phyloP scores from a whole-genome alignment of 2,888 invertebrate species.

The Lucinisca nassula region DNA sequence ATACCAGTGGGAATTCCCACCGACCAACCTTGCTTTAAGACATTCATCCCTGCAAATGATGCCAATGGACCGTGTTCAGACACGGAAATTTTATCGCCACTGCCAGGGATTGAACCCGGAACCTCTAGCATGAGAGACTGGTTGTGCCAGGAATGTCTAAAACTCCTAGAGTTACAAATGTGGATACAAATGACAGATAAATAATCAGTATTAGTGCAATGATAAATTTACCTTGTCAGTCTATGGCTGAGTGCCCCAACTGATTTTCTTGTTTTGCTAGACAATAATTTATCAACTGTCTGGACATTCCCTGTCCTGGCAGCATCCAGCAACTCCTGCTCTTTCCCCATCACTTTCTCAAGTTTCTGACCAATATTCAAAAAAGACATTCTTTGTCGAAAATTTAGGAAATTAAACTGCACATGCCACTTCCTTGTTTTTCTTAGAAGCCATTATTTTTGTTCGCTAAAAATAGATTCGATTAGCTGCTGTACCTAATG shows the following conservation, averaged over 20 bases:
- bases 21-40: too few relatives aligned
- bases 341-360: slow-evolving; percentile 94
- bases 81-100: too few relatives aligned
- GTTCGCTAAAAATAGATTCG: neutral
- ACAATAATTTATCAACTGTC: slow-evolving; percentile 96
- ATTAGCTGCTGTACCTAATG: neutral
- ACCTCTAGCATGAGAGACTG: too few relatives aligned
- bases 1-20: too few relatives aligned
- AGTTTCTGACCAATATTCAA: slow-evolving; percentile 62
- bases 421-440: slow-evolving; percentile 68
- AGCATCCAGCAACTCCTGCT: slow-evolving; percentile 98
- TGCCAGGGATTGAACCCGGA: too few relatives aligned
- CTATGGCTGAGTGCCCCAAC: slow-evolving; percentile 62
- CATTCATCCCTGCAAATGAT: too few relatives aligned
- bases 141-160: too few relatives aligned
- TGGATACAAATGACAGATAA: too few relatives aligned
- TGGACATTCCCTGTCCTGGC: slow-evolving; percentile 97
- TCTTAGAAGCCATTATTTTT: slow-evolving; percentile 3
- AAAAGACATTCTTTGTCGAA: slow-evolving; percentile 51
- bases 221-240: slow-evolving; percentile 44
- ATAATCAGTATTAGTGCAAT: too few relatives aligned
- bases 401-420: neutral
- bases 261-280: slow-evolving; percentile 81
- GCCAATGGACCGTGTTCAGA: too few relatives aligned
- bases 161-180: too few relatives aligned